Evolutionary conservation across 2,113 vertebrate species (phyloP).

Genomic region (Chrysemys picta): DNA sequence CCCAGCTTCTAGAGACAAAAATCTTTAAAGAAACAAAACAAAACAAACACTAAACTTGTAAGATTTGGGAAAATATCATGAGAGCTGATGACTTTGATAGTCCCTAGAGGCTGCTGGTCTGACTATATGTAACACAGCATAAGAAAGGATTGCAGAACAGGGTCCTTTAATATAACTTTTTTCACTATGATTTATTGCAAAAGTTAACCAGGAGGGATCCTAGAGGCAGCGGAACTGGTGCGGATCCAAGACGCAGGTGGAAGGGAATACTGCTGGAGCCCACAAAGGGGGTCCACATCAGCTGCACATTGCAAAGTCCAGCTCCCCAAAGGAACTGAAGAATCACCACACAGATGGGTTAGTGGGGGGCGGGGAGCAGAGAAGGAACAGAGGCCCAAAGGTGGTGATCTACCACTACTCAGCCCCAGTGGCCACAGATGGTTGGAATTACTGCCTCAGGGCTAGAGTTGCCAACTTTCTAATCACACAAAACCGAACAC

Average conservation of each 20-base stretch:
- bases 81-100: not conserved
- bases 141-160: rapidly evolving
- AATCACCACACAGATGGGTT: not conserved
- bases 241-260: not conserved
- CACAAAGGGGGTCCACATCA: conserved; percentile 4
- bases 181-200: not conserved
- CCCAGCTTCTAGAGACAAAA: not conserved
- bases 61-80: not conserved
- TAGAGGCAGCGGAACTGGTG: not conserved
- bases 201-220: not conserved
- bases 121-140: not conserved
- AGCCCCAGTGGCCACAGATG: not conserved
- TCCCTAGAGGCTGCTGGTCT: not conserved
- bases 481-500: too few species aligned
- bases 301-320: not conserved
- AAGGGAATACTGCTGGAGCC: not conserved
- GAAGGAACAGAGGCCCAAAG: not conserved
- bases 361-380: not conserved
- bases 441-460: not conserved
- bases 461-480: too few species aligned
- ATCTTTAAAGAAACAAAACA: rapidly evolving
- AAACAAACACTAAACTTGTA: rapidly evolving
- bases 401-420: not conserved
- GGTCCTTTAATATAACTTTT: rapidly evolving
- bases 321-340: not conserved